Base-by-base conservation (phyloP, 2,113 vertebrate species). In the Corythoichthys intestinalis region DNA sequence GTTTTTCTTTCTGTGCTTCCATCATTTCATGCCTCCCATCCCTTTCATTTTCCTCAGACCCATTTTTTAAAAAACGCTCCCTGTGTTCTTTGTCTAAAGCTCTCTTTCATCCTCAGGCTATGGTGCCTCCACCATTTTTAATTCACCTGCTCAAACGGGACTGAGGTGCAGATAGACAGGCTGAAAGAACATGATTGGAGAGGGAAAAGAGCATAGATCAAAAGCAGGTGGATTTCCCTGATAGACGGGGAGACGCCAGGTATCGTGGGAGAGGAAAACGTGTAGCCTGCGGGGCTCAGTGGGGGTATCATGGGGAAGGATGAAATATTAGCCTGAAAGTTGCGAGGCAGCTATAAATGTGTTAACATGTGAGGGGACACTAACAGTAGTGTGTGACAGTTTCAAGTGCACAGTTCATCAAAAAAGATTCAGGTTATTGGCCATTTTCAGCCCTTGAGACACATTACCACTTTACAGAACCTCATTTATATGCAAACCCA, bases 21-120 rank as follows among this genome's bases (percentile, higher is more conserved):
- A 39, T n/a, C 70, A 58, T 67, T 71, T 67, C 61, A 20, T 75
- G 39, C 11, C 68, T 44, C 78, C 46, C 69, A 72, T 84, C 83
- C 73, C 80, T 81, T 85, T 84, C 79, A 83, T 83, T 82, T 17
- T 39, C 68, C 65, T 69, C 56, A 58, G 56, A 37, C 56, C 77
- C 54, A 4, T 66, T 80, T 73, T 80, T 81, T 78, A 72, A 79
- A 80, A 81, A 77, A 71, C 69, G 60, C 70, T 66, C 71, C 69
- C 69, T 58, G 56, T 72, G 65, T 76, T 83, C 81, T 91, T 89
- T 88, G 84, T 87, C 83, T 84, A 86, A 86, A 87, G 82, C 83
- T 72, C 75, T 69, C 87, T 92, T 90, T 90, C 85, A 90, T 91
- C 84, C 67, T 4, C 11, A 65, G 67, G 77, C 84, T 87, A 77